Conservation (phyloP, 2,888 invertebrate species). For the Marasmarcha lunaedactyla region DNA sequence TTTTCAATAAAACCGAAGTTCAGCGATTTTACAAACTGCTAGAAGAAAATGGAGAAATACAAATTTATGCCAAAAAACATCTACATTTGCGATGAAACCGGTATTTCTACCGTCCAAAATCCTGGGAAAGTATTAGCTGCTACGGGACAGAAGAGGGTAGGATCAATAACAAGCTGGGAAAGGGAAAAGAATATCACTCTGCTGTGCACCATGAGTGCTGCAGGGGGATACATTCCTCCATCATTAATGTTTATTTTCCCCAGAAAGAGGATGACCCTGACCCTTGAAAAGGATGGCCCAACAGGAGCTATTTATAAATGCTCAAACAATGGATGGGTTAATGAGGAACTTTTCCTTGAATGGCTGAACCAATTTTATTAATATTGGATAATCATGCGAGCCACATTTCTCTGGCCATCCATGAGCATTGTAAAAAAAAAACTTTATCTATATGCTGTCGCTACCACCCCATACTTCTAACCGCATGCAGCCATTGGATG, state of each 20-base stretch:
- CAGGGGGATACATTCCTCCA: conserved; percentile 37
- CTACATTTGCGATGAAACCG: conserved; percentile 44
- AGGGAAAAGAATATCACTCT: conserved; percentile 36
- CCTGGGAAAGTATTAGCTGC: conserved; percentile 32
- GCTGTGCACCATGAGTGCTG: conserved; percentile 39
- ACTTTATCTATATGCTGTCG: conserved; percentile 16
- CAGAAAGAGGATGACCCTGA: conserved; percentile 32
- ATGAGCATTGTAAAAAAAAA: conserved; percentile 18
- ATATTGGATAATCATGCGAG: conserved; percentile 24
- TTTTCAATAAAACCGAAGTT: conserved; percentile 23
- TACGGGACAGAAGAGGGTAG: conserved; percentile 38
- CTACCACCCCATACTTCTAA: conserved; percentile 20
- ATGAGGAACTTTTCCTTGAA: conserved; percentile 10
- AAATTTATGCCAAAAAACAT: conserved; percentile 22
- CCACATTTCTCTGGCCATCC: conserved; percentile 18
- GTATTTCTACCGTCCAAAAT: conserved; percentile 34
- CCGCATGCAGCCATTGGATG: conserved; percentile 16
- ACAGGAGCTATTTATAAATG: conserved; percentile 9
- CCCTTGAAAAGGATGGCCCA: conserved; percentile 35
- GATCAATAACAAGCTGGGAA: conserved; percentile 36
- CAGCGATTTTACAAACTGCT: conserved; percentile 19
- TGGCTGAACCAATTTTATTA: conserved; percentile 24
- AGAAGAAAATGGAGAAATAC: conserved; percentile 17
- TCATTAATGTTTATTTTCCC: conserved; percentile 56
- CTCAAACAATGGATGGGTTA: conserved; percentile 6